These are phyloP conservation scores for Cephalopholis sonnerati DNA, from an alignment of 2,113 vertebrate genomes.

Conservation along the genomic window DNA sequence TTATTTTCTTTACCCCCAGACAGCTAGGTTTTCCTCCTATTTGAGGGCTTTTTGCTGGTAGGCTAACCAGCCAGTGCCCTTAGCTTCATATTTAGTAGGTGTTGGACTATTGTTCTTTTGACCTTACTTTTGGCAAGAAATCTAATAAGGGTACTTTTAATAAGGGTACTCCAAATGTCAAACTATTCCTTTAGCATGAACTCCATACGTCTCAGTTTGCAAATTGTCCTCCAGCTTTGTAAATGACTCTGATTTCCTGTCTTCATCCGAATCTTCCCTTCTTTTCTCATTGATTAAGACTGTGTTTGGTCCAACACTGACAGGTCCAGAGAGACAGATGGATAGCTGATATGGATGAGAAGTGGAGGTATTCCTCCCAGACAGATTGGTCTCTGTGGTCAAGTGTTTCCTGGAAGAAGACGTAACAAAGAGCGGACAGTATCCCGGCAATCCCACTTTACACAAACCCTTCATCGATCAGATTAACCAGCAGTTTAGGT, in stretches of 20 bases:
- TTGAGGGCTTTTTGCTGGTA: background rate
- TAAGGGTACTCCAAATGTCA: background rate
- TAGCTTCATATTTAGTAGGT: background rate
- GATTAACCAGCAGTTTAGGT: conserved; percentile 34
- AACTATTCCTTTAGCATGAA: background rate
- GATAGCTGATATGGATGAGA: conserved; percentile 15
- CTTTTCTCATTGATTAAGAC: background rate
- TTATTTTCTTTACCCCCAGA: background rate
- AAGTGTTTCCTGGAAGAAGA: conserved; percentile 58
- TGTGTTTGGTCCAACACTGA: conserved; percentile 4
- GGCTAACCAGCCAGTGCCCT: background rate
- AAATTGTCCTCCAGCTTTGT: conserved; percentile 29
- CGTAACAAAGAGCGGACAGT: background rate
- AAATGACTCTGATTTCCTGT: conserved; percentile 2
- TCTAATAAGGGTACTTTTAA: background rate
- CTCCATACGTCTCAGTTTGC: background rate
- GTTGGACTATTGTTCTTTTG: background rate
- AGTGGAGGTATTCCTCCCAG: conserved; percentile 22
- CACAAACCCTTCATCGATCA: conserved; percentile 44
- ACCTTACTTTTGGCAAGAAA: background rate
- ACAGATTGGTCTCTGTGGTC: background rate
- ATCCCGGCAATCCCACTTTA: conserved; percentile 44
- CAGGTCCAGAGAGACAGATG: conserved; percentile 21
- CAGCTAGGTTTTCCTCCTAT: background rate
- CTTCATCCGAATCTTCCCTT: background rate